These are phyloP conservation scores for Lamprologus tigripictilis DNA, from an alignment of 2,113 vertebrate species.

Conservation along the genomic window DNA sequence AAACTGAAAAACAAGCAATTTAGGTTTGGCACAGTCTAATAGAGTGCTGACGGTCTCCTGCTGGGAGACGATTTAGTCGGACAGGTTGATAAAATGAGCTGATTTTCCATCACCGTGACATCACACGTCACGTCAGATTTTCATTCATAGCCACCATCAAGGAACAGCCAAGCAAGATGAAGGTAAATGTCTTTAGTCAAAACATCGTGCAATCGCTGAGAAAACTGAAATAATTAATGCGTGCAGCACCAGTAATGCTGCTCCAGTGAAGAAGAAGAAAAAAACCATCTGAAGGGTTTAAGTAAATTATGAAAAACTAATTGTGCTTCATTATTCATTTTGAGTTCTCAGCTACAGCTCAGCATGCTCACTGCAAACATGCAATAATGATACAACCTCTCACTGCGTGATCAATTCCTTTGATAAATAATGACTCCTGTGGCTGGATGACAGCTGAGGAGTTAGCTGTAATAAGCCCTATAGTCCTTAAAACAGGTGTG, in stretches of 20 bases:
- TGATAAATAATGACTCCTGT: background rate
- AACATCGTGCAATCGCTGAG: background rate
- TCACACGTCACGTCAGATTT: background rate
- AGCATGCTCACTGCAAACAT: conserved; percentile 7
- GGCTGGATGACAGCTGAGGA: background rate
- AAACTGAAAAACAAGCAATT: background rate
- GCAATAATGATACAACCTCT: conserved; percentile 7
- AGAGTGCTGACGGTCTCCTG: background rate
- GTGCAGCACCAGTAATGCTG: background rate
- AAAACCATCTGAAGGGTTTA: background rate
- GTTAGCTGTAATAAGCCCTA: background rate
- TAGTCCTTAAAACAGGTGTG: background rate
- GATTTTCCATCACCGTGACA: background rate
- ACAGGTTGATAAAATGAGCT: background rate
- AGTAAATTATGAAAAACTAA: background rate
- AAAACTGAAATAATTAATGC: background rate
- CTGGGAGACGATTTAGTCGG: background rate
- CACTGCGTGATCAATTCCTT: conserved; percentile 12
- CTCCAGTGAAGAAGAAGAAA: background rate
- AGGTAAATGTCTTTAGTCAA: background rate
- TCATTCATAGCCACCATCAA: conserved; percentile 2
- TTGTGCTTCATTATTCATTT: conserved; percentile 32
- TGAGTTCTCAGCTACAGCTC: background rate
- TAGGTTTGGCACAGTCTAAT: background rate
- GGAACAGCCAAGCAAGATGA: background rate